phyloP scores from a whole-genome alignment of 2,888 invertebrate species.

The Embidobia sp. region DNA sequence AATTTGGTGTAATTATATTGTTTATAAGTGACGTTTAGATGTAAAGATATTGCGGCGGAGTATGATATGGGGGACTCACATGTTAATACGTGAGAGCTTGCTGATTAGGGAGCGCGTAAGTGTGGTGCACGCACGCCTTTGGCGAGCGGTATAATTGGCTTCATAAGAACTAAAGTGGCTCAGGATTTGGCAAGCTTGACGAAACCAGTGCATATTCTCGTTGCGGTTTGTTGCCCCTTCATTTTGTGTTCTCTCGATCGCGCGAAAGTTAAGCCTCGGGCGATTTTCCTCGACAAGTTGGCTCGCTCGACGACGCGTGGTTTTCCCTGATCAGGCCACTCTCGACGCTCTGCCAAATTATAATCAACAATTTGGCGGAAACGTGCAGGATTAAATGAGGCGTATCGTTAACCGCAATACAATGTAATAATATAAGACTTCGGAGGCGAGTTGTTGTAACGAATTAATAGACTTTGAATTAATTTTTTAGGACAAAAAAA shows the following conservation, averaged over 20 bases:
- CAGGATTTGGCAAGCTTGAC: constrained; percentile 72
- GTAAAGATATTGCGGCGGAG: neutral
- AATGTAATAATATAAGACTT: neutral
- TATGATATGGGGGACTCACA: constrained; percentile 10
- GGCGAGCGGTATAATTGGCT: constrained; percentile 78
- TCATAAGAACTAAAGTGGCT: constrained; percentile 75
- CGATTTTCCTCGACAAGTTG: constrained; percentile 51
- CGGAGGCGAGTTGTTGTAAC: neutral
- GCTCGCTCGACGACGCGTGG: constrained; percentile 71
- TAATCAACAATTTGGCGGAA: constrained; percentile 58
- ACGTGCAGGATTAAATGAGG: constrained; percentile 11
- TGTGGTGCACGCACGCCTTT: constrained; percentile 74
- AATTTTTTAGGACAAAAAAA: too few species aligned
- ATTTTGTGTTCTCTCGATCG: constrained; percentile 68
- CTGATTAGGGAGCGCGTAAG: constrained; percentile 67
- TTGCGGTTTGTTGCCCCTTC: constrained; percentile 46
- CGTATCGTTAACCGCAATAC: constrained; percentile 6
- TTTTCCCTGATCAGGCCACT: constrained; percentile 76
- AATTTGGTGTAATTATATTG: constrained; percentile 32
- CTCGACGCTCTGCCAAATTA: constrained; percentile 51
- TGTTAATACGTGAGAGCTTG: constrained; percentile 12
- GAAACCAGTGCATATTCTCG: constrained; percentile 69
- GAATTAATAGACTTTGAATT: too few species aligned
- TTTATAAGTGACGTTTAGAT: constrained; percentile 15
- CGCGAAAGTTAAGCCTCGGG: constrained; percentile 46